Evolutionary conservation across 2,797 vertebrate species (phyloP), one percentile per base, ranked within the genome.

Genomic region (Enteromius mattozi): DNA sequence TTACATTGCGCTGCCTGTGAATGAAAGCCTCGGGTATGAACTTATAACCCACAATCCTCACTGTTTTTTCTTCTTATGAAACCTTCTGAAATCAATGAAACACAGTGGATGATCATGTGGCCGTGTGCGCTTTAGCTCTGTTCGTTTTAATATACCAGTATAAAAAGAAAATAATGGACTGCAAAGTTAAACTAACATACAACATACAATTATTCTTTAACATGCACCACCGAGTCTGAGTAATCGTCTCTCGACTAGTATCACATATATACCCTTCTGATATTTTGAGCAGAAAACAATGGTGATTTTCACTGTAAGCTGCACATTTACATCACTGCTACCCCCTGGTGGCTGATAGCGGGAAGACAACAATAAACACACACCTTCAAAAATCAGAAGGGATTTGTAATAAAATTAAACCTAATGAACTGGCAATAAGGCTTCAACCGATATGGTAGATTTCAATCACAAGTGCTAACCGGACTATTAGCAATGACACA

Each of bases 61-160:
- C 45, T 72, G 66, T 86, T 82, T 66, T 80, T 17, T 24, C 71
- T 63, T 87, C 68, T 84, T 59, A 81, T 79, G 78, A 88, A 87
- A 81, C 77, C 72, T 27, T 42, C 27, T 40, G 54, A 81, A 82
- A 81, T 81, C 77, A 85, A 35, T 79, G 74, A 84, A 84, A 61
- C 65, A 45, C 47, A 21, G 2, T 56, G 74, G 72, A 87, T 70
- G 61, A 70, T 33, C 17, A 0, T 40, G 63, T 66, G 84, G 47
- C 70, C 61, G 24, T 70, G 16, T 51, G 68, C 33, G 27, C 72
- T 47, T 56, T 30, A 61, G 33, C 49, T 51, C 13, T 72, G 21
- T 61, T 54, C 49, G 33, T 33, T 71, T 35, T 13, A 66, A 37
- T 74, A 59, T 40, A 24, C 19, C 24, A 47, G 56, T 47, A 49